Base-by-base conservation (phyloP, 2,888 invertebrate genomes). In the Sepiola atlantica region DNA sequence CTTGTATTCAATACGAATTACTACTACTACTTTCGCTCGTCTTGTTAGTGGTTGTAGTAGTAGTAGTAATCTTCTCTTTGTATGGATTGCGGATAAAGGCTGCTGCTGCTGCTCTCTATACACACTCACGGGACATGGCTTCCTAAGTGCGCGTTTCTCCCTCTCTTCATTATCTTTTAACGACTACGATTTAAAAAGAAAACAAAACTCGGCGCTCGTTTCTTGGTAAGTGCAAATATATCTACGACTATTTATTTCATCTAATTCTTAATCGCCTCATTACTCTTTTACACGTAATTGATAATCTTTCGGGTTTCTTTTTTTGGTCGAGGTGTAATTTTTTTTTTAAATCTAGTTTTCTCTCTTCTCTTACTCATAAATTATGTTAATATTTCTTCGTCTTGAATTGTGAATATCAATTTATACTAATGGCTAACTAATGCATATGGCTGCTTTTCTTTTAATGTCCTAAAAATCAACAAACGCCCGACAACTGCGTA, bases 11-110 rank as follows among this genome's bases (percentile, higher is more conserved):
- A 77, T 3, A 32, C 16, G 77, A 21, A 77, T 32, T 77, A 77
- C n/a, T 14, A 32, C n/a, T n/a, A 77, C n/a, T 77, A 77, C 24
- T 77, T 8, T 45, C 45, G n/a, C 4, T 77, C 16, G 4, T 32
- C 16, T 77, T 77, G n/a, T 77, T 77, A 28, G 10, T n/a, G 28
- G 28, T n/a, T 8, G 14, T 77, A n/a, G 16, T 77, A 2, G 77
- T 77, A 10, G 61, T 45, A 24, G 61, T 32, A 18, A 32, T n/a
- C n/a, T 45, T 45, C n/a, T 77, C 77, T 77, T 77, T 77, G 77
- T 77, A 77, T 77, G 77, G 77, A 77, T 77, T 77, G 77, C 45
- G 77, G 77, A 77, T 77, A 77, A 77, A 77, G n/a, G 77, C 77
- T 2, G 77, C 77, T 77, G 77, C 77, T 77, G 77, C 77, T 77